Evolutionary conservation across 2,888 invertebrate species (phyloP).

Genomic region (Onchidella celtica): DNA sequence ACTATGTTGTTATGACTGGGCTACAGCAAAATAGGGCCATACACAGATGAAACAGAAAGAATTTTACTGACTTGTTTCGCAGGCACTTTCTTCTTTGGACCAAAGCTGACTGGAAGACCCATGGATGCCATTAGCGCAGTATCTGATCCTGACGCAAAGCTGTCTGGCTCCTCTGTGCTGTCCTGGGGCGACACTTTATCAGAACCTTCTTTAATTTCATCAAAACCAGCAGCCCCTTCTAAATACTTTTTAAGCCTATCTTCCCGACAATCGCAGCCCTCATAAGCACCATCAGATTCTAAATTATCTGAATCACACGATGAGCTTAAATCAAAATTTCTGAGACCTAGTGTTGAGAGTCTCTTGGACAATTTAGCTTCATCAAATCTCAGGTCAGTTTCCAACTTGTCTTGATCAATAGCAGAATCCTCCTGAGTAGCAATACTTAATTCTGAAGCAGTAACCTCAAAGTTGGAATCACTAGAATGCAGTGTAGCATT

Average conservation of each 20-base stretch:
- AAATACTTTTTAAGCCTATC: conserved; percentile 34
- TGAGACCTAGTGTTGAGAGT: conserved; percentile 36
- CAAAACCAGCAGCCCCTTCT: conserved; percentile 35
- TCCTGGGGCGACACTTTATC: not conserved
- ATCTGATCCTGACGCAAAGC: too few relatives aligned
- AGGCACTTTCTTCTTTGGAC: too few relatives aligned
- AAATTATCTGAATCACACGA: conserved; percentile 43
- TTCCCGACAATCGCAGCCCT: not conserved
- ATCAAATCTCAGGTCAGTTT: conserved; percentile 23
- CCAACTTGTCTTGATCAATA: conserved; percentile 5
- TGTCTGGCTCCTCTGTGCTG: too few relatives aligned
- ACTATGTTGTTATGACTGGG: too few relatives aligned
- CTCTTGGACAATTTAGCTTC: conserved; percentile 25
- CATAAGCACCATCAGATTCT: not conserved
- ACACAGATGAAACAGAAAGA: too few relatives aligned
- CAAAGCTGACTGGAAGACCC: too few relatives aligned
- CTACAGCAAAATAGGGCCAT: too few relatives aligned
- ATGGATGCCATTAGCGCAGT: too few relatives aligned
- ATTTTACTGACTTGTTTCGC: too few relatives aligned
- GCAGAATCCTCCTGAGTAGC: not conserved
- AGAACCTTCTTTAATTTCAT: conserved; percentile 27
- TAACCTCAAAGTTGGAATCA: conserved; percentile 3
- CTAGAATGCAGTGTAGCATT: conserved; percentile 7
- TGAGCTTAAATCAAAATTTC: conserved; percentile 46
- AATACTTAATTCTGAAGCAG: not conserved